These are phyloP conservation scores for Rattus rattus DNA, from an alignment of 2,113 vertebrate genomes.

Conservation along the genomic window DNA sequence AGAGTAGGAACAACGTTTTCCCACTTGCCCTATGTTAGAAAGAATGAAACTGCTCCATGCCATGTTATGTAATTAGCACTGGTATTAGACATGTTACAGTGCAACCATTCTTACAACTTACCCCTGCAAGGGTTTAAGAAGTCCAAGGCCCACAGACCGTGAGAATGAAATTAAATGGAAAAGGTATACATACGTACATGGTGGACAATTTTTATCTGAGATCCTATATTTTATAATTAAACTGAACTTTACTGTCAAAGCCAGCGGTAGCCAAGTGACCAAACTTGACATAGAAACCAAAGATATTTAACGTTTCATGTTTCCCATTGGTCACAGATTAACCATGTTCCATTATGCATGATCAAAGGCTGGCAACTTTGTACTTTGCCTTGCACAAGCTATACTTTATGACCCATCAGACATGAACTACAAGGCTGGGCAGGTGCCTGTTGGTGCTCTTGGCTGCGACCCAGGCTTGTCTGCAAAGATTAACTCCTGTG, in stretches of 20 bases:
- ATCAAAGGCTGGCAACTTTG: conserved; percentile 73
- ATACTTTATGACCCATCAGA: conserved; percentile 64
- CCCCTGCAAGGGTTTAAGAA: background rate
- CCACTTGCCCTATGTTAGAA: background rate
- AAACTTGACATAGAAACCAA: conserved; percentile 81
- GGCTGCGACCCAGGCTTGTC: background rate
- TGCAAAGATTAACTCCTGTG: background rate
- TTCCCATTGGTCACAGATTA: conserved; percentile 82
- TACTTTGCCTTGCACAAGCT: background rate
- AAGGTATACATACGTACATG: too few relatives aligned
- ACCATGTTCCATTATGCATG: conserved; percentile 69
- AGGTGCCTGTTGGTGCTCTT: background rate
- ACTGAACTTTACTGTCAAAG: conserved; percentile 77
- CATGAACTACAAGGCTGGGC: background rate
- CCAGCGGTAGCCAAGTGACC: conserved; percentile 79
- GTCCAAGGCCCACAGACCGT: background rate
- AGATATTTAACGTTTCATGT: conserved; percentile 78
- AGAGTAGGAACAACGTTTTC: background rate
- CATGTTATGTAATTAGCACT: background rate
- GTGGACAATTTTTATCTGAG: conserved; percentile 56
- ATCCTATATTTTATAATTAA: conserved; percentile 74
- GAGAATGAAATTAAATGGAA: conserved; percentile 40
- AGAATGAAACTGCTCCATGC: conserved; percentile 33
- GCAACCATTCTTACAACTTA: background rate
- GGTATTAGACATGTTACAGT: background rate